Percentiles rank a stretch among this genome's conserved stretches.
These are phyloP conservation scores for Gryllus longicercus DNA, from an alignment of 2,888 invertebrate species.

Conservation along the genomic window DNA sequence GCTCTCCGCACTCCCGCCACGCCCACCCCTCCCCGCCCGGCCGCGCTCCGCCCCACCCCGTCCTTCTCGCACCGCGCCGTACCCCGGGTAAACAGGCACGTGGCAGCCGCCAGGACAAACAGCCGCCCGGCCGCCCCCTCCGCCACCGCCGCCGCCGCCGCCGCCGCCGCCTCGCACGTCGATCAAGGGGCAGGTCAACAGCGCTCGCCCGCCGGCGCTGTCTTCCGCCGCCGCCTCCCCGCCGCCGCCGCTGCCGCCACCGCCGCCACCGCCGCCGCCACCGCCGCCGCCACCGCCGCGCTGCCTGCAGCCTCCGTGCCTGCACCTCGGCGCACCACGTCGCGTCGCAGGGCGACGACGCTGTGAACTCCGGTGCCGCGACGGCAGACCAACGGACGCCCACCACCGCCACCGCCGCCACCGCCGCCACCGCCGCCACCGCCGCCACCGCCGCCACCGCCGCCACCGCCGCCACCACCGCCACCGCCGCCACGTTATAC, in stretches of 20 bases:
- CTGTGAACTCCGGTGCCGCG: background rate
- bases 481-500: background rate
- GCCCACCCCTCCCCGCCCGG: background rate
- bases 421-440: background rate
- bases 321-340: too few species aligned
- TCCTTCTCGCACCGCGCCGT: background rate
- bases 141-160: background rate
- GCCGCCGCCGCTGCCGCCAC: background rate
- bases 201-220: background rate
- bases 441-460: background rate
- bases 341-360: background rate
- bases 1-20: background rate
- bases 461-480: background rate
- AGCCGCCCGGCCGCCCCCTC: conserved; percentile 11
- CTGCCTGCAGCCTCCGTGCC: too few species aligned
- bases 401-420: background rate
- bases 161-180: background rate
- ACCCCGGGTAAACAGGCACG: background rate
- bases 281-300: too few species aligned
- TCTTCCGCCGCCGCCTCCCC: background rate
- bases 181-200: conserved; percentile 17
- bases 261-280: too few species aligned
- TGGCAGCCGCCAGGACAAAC: background rate
- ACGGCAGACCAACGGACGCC: background rate
- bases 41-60: too few species aligned